These are phyloP conservation scores for Hyperopisus bebe DNA, from an alignment of 2,113 vertebrate genomes.

Conservation along the genomic window DNA sequence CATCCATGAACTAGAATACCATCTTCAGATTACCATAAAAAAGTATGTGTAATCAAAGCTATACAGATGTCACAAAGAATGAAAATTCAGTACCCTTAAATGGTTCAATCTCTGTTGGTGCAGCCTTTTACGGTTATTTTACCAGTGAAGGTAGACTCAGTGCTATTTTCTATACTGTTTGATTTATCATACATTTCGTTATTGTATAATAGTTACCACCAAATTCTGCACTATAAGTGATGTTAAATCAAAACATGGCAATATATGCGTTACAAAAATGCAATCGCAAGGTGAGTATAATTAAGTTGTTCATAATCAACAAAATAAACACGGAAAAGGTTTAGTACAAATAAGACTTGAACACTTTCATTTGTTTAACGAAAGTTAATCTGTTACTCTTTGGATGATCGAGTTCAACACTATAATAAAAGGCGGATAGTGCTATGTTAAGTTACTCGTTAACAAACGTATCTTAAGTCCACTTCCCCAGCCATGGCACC, in stretches of 20 bases:
- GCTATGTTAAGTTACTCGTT: background rate
- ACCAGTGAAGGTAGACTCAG: background rate
- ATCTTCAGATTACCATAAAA: background rate
- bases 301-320: background rate
- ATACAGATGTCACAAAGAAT: background rate
- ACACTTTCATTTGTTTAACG: background rate
- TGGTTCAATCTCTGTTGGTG: background rate
- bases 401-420: background rate
- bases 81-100: background rate
- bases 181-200: background rate
- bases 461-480: background rate
- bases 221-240: background rate
- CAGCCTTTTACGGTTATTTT: background rate
- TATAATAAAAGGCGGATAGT: background rate
- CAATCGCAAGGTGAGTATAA: background rate
- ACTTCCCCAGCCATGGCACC: background rate
- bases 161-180: background rate
- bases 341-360: background rate
- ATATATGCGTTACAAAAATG: background rate
- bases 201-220: background rate
- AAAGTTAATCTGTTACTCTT: background rate
- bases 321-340: background rate
- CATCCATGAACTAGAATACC: background rate
- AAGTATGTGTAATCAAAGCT: background rate
- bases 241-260: background rate